Evolutionary conservation across 2,113 vertebrate genomes (phyloP), one percentile per base, ranked within the genome.

Genomic region (Lepisosteus oculatus): DNA sequence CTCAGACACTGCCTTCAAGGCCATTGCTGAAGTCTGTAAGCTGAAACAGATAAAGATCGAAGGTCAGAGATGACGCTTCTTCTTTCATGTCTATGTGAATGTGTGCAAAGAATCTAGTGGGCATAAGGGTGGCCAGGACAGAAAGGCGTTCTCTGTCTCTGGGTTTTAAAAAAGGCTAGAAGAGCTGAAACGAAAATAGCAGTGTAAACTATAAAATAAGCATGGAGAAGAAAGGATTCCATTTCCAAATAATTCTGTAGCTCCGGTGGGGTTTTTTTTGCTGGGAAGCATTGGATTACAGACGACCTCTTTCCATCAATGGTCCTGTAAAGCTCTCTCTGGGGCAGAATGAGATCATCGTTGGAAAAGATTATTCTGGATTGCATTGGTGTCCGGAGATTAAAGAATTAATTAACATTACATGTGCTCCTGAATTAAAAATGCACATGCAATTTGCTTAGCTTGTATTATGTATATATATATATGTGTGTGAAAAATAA

Each of bases 1-100:
- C 73, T 92, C 94, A 3, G 90, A 94, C 51, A 3, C 51, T 11
- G 61, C 90, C 71, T 86, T 94, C 76, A 87, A 89, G 84, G 86
- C 79, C 56, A 85, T 94, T 47, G 78, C 85, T 43, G 77, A 91
- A 64, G 55, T 75, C 4, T 84, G 85, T 70, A 85, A 85, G 75
- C 89, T 94, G 51, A 82, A 74, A 54, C 88, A 88, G 65, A 83
- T 94, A 65, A 84, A 76, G 61, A 85, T 81, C 77, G 89, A 93
- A 85, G 87, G 89, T 95, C 47, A 71, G 75, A 12, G 29, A 56
- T 43, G 3, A 13, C 2, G 29, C 29, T 3, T 1, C 3, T 43
- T 43, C 4, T 29, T 15, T 11, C n/a, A 4, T 29, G 2, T 17
- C 61, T 15, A 8, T 15, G 62, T 7, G 62, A 29, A 11, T 29